Evolutionary conservation across 1,140 invertebrate species (phyloP), one percentile per base, ranked within the genome.

Genomic region (Nasonia vitripennis): DNA sequence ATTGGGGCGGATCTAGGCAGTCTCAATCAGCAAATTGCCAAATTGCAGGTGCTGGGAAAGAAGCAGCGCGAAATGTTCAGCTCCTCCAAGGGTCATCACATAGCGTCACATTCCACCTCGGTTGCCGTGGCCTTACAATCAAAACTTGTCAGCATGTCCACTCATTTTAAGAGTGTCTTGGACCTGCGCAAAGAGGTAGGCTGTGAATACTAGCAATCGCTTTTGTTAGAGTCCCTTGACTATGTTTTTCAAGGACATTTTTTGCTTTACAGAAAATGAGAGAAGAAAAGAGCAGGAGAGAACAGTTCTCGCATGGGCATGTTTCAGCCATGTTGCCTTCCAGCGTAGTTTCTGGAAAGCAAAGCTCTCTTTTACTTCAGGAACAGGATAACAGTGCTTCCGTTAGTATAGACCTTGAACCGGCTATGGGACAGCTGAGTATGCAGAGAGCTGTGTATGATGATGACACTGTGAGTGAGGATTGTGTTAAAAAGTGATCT

Each of bases 1-100:
- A 99, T 99, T 45, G 99, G 99, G 94, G 97, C 98, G 89, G 99
- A 99, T 93, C 95, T 99, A 80, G 97, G 96, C 92, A 97, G 96
- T 89, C 94, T 99, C 81, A 99, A 99, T 94, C 96, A 98, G 91
- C 98, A 99, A 94, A 99, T 99, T 90, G 98, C 98, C 14, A 95
- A 95, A 88, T 92, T 98, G 82, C 97, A 97, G 90, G 96, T 97
- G 89, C 95, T 97, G 88, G 96, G 96, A 10, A 96, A 95, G 91
- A 94, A 95, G 74, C 96, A 97, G 86, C 94, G 95, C 88, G 94
- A 95, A 78, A 91, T 88, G 78, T 91, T 89, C 86, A 91, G 91
- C 85, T 94, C 89, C 78, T 92, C 93, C 7, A 96, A 95, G 92
- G 96, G 96, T 71, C 95, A 95, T 89, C 98, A 99, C 92, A 95